Percentiles rank a stretch among this genome's conserved stretches.
These are phyloP conservation scores for Aphaenogaster floridana DNA, from an alignment of 1,140 invertebrate species.

Conservation along the genomic window DNA sequence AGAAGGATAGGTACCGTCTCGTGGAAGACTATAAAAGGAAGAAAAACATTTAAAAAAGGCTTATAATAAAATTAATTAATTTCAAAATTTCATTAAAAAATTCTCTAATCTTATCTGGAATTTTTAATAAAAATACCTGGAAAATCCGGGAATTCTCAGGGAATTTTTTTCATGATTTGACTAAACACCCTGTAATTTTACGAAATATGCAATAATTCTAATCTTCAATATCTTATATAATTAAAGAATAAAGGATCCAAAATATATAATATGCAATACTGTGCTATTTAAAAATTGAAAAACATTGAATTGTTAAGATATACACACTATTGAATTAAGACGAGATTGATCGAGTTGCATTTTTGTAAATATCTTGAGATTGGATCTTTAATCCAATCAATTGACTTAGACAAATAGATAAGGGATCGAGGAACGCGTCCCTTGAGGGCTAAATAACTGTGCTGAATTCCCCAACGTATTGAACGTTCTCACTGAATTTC, in stretches of 20 bases:
- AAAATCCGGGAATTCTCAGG: too few species aligned
- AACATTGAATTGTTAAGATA: not conserved
- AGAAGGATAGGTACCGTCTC: too few species aligned
- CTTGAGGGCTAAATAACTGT: slow-evolving; percentile 13
- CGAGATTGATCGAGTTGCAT: not conserved
- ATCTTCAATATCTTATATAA: not conserved
- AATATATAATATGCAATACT: not conserved
- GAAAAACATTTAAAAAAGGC: too few species aligned
- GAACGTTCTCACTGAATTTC: slow-evolving; percentile 10
- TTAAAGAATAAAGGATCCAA: not conserved
- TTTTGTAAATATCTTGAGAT: not conserved
- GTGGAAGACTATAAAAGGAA: too few species aligned
- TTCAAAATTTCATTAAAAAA: too few species aligned
- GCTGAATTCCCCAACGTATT: not conserved
- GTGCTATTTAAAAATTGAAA: not conserved
- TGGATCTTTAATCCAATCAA: slow-evolving; percentile 9
- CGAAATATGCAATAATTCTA: not conserved
- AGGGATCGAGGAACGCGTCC: not conserved
- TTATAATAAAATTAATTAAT: too few species aligned
- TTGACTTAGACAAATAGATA: slow-evolving; percentile 15
- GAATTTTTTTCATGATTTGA: too few species aligned
- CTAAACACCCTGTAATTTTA: not conserved
- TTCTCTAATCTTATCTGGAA: too few species aligned
- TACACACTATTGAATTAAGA: not conserved
- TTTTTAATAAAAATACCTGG: too few species aligned